Evolutionary conservation across 2,113 vertebrate species (phyloP).

Genomic region (Rostratula benghalensis): DNA sequence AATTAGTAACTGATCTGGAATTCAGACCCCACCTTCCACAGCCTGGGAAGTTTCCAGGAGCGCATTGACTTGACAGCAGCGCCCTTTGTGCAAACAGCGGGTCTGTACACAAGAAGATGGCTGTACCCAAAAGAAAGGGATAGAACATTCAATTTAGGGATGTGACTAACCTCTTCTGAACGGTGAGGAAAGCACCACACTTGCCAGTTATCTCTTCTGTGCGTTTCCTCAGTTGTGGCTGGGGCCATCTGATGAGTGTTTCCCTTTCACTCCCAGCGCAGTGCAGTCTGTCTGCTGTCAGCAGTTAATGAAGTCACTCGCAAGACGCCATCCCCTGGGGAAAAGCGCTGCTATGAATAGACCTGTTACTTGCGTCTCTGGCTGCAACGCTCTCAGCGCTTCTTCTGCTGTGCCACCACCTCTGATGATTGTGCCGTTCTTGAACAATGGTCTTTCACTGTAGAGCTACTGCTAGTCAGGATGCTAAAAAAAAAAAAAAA

Average conservation of each 20-base stretch:
- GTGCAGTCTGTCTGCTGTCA: conserved; percentile 62
- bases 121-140: background rate
- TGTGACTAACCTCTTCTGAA: background rate
- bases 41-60: background rate
- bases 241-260: conserved; percentile 56
- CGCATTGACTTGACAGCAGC: rapidly evolving
- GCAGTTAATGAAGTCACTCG: conserved; percentile 52
- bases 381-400: background rate
- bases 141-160: background rate
- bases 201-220: conserved; percentile 53
- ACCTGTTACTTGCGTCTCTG: background rate
- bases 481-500: background rate
- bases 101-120: background rate
- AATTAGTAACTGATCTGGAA: background rate
- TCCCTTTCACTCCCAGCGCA: conserved; percentile 19
- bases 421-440: background rate
- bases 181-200: background rate
- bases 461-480: background rate
- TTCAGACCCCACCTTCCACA: background rate
- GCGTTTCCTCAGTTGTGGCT: conserved; percentile 40
- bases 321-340: conserved; percentile 47
- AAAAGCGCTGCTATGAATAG: conserved; percentile 45
- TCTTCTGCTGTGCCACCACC: background rate
- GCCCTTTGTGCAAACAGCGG: background rate
- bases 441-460: background rate